phyloP scores from a whole-genome alignment of 2,797 vertebrate species.

The Bryconaethiops microstoma region DNA sequence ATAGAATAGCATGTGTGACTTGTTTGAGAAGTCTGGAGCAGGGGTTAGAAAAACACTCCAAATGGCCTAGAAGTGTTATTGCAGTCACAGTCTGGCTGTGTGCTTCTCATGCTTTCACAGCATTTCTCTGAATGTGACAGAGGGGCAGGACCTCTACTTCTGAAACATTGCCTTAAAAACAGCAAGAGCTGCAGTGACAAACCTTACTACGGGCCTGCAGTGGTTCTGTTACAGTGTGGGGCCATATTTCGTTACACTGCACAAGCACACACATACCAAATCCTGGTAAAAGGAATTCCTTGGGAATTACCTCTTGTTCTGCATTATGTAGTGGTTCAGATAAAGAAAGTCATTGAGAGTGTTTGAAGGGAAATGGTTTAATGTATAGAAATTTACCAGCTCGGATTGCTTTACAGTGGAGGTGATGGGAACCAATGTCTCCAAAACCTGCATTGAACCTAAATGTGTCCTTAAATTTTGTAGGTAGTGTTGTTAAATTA shows the following conservation, averaged over 20 bases:
- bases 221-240: not conserved
- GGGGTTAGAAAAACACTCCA: constrained; percentile 4
- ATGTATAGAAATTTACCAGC: no score
- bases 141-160: not conserved
- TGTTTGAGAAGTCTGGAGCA: not conserved
- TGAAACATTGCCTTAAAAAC: not conserved
- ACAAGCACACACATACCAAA: not conserved
- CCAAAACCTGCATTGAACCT: no score
- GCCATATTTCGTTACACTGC: no score
- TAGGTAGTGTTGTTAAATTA: no score
- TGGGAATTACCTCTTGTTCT: no score
- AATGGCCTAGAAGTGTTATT: constrained; percentile 2
- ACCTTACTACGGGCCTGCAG: not conserved
- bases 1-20: not conserved
- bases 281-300: no score
- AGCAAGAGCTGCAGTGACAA: not conserved
- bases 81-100: not conserved
- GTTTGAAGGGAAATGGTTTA: no score
- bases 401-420: no score
- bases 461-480: no score
- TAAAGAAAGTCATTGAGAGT: no score
- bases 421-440: no score
- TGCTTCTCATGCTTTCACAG: not conserved
- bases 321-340: no score
- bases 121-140: not conserved